Conservation (phyloP, 2,888 invertebrate species). For the Nomada fucata region DNA sequence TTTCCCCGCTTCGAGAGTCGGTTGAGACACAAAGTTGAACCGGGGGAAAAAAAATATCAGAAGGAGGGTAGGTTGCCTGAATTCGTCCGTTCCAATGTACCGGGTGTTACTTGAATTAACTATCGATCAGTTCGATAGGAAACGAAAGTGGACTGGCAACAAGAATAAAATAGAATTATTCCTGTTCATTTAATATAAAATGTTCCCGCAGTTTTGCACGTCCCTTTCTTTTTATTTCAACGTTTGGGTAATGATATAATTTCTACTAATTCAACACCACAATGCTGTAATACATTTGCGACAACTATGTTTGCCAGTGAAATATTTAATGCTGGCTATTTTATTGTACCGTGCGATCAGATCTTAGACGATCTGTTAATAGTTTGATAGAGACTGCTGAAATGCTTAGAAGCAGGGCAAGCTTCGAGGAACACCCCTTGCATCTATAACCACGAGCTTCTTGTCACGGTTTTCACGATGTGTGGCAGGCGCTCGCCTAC, state of each 20-base stretch:
- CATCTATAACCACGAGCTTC: conserved; percentile 10
- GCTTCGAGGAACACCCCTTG: conserved; percentile 3
- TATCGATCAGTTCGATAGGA: neutral
- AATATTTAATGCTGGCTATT: no score
- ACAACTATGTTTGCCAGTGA: no score
- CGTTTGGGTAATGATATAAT: neutral
- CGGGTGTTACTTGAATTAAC: neutral
- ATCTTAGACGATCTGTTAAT: neutral
- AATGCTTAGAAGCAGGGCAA: neutral
- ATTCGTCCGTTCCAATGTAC: neutral
- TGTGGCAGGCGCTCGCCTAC: conserved; percentile 30
- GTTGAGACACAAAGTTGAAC: conserved; percentile 20
- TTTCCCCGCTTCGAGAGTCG: conserved; percentile 26
- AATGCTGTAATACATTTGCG: no score
- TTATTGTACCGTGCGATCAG: no score
- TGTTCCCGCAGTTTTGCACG: no score
- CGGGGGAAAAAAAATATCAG: conserved; percentile 6
- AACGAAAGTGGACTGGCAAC: neutral
- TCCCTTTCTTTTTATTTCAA: neutral
- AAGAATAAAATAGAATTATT: neutral
- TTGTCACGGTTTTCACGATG: conserved; percentile 32
- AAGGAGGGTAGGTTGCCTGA: neutral
- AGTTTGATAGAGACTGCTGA: neutral
- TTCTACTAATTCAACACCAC: no score
- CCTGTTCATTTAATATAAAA: no score